Conservation (phyloP, 2,888 invertebrate species). For the Tachina grossa region DNA sequence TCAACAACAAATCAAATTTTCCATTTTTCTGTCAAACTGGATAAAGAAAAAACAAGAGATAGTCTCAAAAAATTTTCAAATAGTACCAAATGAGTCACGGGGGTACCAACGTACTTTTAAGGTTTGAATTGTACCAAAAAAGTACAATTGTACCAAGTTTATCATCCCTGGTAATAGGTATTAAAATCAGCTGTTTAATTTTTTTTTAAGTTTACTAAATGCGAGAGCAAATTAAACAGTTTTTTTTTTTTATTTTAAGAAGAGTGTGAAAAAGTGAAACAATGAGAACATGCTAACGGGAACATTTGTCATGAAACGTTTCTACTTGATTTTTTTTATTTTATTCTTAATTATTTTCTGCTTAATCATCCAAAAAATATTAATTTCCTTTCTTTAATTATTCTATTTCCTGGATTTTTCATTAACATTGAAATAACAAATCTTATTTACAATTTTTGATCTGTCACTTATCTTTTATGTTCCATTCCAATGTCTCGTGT, state of each 20-base stretch:
- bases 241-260: neutral
- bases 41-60: too few relatives aligned
- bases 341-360: neutral
- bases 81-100: too few relatives aligned
- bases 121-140: too few relatives aligned
- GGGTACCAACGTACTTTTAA: too few relatives aligned
- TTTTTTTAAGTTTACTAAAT: neutral
- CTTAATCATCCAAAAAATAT: constrained; percentile 5
- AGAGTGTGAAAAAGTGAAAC: neutral
- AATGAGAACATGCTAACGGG: neutral
- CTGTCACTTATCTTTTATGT: constrained; percentile 3
- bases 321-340: neutral
- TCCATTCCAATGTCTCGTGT: constrained; percentile 22
- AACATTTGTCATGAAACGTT: neutral
- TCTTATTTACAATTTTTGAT: neutral
- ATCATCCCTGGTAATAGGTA: too few relatives aligned
- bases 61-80: too few relatives aligned
- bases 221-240: neutral
- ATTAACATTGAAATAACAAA: constrained; percentile 28
- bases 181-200: constrained; percentile 22
- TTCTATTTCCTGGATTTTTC: constrained; percentile 16
- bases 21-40: too few relatives aligned
- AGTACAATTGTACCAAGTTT: too few relatives aligned
- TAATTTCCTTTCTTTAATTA: neutral
- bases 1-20: too few relatives aligned